Base-by-base conservation (phyloP, 2,888 invertebrate species). In the Callimorpha dominula region DNA sequence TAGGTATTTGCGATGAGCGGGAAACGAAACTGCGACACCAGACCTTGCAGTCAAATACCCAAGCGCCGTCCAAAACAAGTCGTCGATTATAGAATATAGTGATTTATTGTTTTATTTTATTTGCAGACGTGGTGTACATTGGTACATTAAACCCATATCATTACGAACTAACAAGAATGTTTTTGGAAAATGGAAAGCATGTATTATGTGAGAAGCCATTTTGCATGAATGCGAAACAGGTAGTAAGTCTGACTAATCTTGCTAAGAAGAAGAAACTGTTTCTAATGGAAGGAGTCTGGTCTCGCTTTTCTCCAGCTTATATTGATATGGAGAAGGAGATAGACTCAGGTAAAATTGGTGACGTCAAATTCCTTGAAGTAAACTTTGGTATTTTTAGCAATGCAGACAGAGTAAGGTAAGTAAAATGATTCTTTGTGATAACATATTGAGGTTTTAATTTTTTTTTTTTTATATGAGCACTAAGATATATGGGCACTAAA, bases 151-250 rank as follows among this genome's bases (percentile, higher is more conserved):
- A 98, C 91, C 96, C 97, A 0, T 96, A 97, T 79, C 99, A 99
- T 91, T 97, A 96, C 80, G 96, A 96, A 46, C 92, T 97, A 6
- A 94, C 96, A 0, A 97, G 97, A 88, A 85, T 98, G 73, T 98
- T 98, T 96, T 92, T 99, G 40, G 96, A 97, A 76, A 95, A 97
- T 85, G 98, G 98, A 0, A 99, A 99, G 90, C 97, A 98, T 86
- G 97, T 99, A 0, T 94, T 99, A 4, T 98, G 99, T 89, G 99
- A 99, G 91, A 99, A 99, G 90, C 98, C 99, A 0, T 91, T 99
- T 77, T 97, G 98, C 67, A 93, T 99, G 94, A 98, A 98, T 89
- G 93, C 96, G 67, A 97, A 97, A 83, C 97, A 99, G 90, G 96
- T 97, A 0, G 94, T 96, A 76, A 96, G 97, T 79, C 92, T 99